Evolutionary conservation across 2,888 invertebrate genomes (phyloP), one percentile per base, ranked within the genome.

Genomic region (Cyaniris semiargus): DNA sequence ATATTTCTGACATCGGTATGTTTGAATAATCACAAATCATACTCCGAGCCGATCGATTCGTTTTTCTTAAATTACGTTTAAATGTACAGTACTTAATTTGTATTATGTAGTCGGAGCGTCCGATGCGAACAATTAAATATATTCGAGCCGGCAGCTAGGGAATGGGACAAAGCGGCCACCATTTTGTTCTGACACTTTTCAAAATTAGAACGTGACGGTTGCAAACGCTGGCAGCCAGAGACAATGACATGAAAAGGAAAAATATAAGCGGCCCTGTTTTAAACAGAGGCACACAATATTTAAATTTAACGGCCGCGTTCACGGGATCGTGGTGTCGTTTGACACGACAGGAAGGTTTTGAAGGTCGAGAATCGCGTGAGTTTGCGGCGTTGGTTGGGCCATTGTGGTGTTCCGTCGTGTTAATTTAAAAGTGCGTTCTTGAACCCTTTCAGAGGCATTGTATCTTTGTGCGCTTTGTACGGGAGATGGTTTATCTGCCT

Each of bases 351-450:
- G 27, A 23, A 27, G 53, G 76, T 77, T 23, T 21, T 31, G 85
- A 90, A 81, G 81, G 88, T 83, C 81, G 83, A 85, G 78, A 88
- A 82, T 91, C n/a, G 87, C 79, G 76, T 88, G 88, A 15, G 70
- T 66, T 77, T 79, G 76, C 66, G 66, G 21, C 56, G 82, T 78
- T 84, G 81, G 83, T 87, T 92, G 83, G 76, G 87, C 81, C 89
- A 81, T 90, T 92, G 80, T 83, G 79, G 82, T 84, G 84, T 83
- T 86, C 81, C 80, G 80, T 82, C 85, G 83, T 89, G 91, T 93
- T 94, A 94, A 94, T 94, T 93, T 93, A 93, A 94, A 94, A 94
- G 93, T 93, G 92, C 93, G 94, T 93, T 94, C 93, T 94, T 94
- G 94, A 94, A 94, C 94, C 94, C 94, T 94, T 94, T 94, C 93